Evolutionary conservation across 2,797 vertebrate genomes (phyloP).

Genomic region (Melanotaenia pygmaea): DNA sequence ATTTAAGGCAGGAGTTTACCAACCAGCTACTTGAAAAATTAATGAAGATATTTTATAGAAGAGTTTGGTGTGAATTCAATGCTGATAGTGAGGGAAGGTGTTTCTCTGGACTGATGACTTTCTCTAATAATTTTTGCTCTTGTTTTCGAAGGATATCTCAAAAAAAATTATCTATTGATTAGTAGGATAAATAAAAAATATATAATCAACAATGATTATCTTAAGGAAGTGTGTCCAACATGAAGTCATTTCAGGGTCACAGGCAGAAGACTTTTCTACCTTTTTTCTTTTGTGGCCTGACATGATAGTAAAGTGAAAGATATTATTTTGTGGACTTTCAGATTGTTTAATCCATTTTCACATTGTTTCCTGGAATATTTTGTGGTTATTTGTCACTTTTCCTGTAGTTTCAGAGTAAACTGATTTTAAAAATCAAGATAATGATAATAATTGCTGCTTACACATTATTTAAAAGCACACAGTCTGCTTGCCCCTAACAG

Average conservation of each 20-base stretch:
- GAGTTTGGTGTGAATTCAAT: neutral
- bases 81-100: neutral
- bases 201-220: neutral
- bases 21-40: neutral
- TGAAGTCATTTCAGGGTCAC: neutral
- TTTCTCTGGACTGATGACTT: neutral
- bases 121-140: neutral
- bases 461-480: neutral
- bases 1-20: neutral
- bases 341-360: neutral
- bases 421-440: neutral
- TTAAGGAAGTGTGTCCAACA: neutral
- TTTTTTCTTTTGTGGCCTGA: neutral
- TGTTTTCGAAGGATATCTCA: too few species aligned
- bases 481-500: neutral
- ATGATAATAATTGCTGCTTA: neutral
- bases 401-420: neutral
- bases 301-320: neutral
- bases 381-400: neutral
- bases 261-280: neutral
- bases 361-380: conserved; percentile 1
- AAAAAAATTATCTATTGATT: too few species aligned
- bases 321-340: neutral
- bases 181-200: neutral
- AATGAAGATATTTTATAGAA: neutral